A percentile compares a stretch with the other conserved stretches of the same genome.
Evolutionary conservation across 2,797 vertebrate species (phyloP).

Genomic region (Setipinna tenuifilis): DNA sequence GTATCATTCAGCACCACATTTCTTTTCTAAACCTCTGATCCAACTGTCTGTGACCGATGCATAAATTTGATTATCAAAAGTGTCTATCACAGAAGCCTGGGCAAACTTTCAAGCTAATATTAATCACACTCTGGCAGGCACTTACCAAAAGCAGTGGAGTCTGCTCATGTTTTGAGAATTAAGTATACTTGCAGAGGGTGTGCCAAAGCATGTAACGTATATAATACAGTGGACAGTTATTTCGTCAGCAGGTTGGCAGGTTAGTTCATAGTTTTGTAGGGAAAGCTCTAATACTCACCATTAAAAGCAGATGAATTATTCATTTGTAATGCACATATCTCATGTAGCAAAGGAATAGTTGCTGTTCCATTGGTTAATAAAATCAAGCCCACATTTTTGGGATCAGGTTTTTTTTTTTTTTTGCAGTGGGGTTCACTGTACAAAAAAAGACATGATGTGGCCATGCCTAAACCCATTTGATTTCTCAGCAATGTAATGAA

Average conservation of each 20-base stretch:
- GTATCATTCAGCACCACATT: slow-evolving; percentile 26
- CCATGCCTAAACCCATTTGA: slow-evolving; percentile 54
- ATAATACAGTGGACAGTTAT: slow-evolving; percentile 3
- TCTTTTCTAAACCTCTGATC: background rate
- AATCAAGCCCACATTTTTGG: background rate
- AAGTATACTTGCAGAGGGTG: slow-evolving; percentile 1
- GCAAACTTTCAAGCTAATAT: slow-evolving; percentile 17
- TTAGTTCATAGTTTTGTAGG: background rate
- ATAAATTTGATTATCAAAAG: slow-evolving; percentile 40
- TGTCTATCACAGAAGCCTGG: slow-evolving; percentile 31
- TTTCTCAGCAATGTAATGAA: slow-evolving; percentile 56
- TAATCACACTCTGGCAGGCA: slow-evolving; percentile 38
- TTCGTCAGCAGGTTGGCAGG: background rate
- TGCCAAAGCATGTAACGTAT: background rate
- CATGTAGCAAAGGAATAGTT: background rate
- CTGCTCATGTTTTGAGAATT: slow-evolving; percentile 11
- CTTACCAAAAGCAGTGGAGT: slow-evolving; percentile 31
- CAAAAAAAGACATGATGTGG: slow-evolving; percentile 52
- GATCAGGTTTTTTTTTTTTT: background rate
- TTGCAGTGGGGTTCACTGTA: too few species aligned
- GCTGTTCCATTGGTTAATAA: background rate
- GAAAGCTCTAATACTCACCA: too few species aligned
- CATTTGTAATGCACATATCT: background rate
- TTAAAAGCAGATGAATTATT: slow-evolving; percentile 14
- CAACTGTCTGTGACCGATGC: slow-evolving; percentile 33